These are phyloP conservation scores for Oscheius sp. DNA, from an alignment of 1,140 invertebrate genomes.

Conservation along the genomic window DNA sequence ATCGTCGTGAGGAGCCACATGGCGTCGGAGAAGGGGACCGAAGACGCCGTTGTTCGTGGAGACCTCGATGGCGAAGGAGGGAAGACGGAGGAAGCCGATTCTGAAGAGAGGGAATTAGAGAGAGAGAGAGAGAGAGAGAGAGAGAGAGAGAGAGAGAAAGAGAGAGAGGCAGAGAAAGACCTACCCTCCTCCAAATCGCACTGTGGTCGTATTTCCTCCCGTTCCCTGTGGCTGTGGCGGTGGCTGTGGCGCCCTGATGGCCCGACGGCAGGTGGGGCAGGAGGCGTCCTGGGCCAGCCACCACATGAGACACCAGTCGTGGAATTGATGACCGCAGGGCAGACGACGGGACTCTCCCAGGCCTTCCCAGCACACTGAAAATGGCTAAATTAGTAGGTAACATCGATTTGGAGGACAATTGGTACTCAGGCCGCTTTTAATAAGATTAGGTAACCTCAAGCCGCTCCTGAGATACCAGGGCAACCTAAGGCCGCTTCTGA, in stretches of 20 bases:
- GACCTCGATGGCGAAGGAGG: conserved; percentile 7
- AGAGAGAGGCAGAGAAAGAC: background rate
- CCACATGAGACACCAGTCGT: conserved; percentile 40
- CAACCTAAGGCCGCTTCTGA: too few relatives aligned
- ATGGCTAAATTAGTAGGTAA: background rate
- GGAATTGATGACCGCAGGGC: conserved; percentile 31
- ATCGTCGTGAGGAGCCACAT: background rate
- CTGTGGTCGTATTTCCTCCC: background rate
- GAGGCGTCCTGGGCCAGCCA: conserved; percentile 37
- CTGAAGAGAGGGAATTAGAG: background rate
- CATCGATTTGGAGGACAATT: too few relatives aligned
- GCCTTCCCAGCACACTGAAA: conserved; percentile 27
- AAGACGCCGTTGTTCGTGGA: background rate
- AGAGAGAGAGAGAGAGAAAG: background rate
- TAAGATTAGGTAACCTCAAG: too few relatives aligned
- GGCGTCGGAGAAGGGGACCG: background rate
- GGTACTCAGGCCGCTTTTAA: too few relatives aligned
- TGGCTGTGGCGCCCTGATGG: conserved; percentile 2
- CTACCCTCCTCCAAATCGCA: background rate
- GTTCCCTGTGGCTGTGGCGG: background rate
- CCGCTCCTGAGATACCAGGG: too few relatives aligned
- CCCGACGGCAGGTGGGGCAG: conserved; percentile 26
- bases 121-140: background rate
- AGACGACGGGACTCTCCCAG: conserved; percentile 13
- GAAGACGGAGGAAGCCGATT: conserved; percentile 10